These are phyloP conservation scores for Trileptium ribeirensis DNA, from an alignment of 2,888 invertebrate species.

Conservation along the genomic window DNA sequence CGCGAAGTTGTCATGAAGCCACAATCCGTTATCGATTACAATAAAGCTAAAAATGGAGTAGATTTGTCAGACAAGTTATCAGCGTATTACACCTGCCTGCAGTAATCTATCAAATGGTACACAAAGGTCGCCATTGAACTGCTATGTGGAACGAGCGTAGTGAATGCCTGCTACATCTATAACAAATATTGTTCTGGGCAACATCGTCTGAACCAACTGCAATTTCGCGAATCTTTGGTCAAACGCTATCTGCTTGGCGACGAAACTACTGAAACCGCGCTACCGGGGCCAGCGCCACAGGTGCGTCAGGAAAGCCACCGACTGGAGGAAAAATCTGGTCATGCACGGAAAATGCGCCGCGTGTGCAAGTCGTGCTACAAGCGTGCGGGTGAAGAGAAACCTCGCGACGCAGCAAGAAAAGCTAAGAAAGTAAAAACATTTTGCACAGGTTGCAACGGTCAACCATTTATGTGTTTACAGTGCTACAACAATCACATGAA, in stretches of 20 bases:
- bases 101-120: constrained; percentile 51
- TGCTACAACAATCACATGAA: no score
- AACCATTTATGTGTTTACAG: not conserved
- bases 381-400: not conserved
- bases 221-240: not conserved
- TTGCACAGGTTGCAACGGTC: not conserved
- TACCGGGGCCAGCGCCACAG: no score
- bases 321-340: no score
- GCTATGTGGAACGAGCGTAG: constrained; percentile 45
- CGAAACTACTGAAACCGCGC: no score
- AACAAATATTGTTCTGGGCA: constrained; percentile 20
- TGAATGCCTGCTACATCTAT: constrained; percentile 43
- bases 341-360: not conserved
- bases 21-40: constrained; percentile 43
- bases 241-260: no score
- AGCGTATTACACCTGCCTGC: constrained; percentile 39
- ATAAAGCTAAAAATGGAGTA: constrained; percentile 46
- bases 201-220: not conserved
- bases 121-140: constrained; percentile 48
- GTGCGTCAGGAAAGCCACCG: no score
- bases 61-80: constrained; percentile 49
- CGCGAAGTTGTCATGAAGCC: constrained; percentile 14
- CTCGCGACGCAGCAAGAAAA: not conserved
- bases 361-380: not conserved
- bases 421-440: not conserved